Evolutionary conservation across 2,113 vertebrate species (phyloP).

Genomic region (Urocynchramus pylzowi): DNA sequence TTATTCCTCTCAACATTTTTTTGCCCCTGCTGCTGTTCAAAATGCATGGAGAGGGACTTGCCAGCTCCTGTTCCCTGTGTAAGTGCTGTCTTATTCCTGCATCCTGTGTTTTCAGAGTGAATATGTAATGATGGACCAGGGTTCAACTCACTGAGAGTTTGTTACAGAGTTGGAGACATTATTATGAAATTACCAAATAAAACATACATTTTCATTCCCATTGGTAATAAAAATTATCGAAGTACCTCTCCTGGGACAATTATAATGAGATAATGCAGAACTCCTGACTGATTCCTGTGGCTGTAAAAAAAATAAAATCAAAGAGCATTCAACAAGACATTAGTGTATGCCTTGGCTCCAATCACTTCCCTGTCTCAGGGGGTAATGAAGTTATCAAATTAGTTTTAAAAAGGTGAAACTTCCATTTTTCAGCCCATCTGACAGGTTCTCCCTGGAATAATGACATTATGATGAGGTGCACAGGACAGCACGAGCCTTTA

Average conservation of each 20-base stretch:
- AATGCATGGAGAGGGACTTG: neutral
- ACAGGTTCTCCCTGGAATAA: conserved; percentile 36
- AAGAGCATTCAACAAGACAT: conserved; percentile 55
- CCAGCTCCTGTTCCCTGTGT: neutral
- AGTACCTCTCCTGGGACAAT: conserved; percentile 17
- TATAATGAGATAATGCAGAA: conserved; percentile 58
- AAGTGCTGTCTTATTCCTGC: neutral
- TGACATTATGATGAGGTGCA: conserved; percentile 34
- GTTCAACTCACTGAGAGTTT: neutral
- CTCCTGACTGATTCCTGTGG: conserved; percentile 41
- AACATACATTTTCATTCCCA: conserved; percentile 49
- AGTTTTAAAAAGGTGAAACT: conserved; percentile 63
- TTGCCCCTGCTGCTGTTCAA: neutral
- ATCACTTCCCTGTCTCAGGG: conserved; percentile 8
- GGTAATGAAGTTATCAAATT: conserved; percentile 65
- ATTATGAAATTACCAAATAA: conserved; percentile 53
- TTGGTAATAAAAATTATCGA: conserved; percentile 43
- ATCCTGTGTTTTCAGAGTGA: neutral
- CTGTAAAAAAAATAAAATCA: conserved; percentile 33
- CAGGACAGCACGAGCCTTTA: neutral
- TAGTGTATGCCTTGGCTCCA: conserved; percentile 34
- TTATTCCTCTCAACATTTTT: neutral
- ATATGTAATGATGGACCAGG: neutral
- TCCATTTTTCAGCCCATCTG: conserved; percentile 27
- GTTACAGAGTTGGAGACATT: conserved; percentile 5